A percentile compares a stretch with the other conserved stretches of the same genome.
Evolutionary conservation across 2,113 vertebrate species (phyloP).

Genomic region (Talpa occidentalis): DNA sequence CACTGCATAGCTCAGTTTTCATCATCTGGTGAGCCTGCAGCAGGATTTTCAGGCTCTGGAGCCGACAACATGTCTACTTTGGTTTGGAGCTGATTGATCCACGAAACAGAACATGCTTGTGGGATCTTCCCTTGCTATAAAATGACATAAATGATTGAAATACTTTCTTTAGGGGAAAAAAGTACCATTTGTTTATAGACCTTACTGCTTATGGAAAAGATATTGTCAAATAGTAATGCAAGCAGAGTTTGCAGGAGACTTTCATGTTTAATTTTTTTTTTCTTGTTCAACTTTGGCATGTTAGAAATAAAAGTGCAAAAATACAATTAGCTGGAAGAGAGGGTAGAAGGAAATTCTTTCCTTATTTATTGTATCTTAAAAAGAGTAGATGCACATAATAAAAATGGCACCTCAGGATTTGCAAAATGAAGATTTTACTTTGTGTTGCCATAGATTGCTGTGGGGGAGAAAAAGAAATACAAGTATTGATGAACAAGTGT

Average conservation of each 20-base stretch:
- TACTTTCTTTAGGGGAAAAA: constrained; percentile 83
- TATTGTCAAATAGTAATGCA: constrained; percentile 63
- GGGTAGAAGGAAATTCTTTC: constrained; percentile 28
- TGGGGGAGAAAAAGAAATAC: constrained; percentile 80
- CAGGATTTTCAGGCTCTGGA: constrained; percentile 92
- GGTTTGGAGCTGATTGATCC: constrained; percentile 96
- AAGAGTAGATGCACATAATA: constrained; percentile 61
- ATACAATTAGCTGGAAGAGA: constrained; percentile 47
- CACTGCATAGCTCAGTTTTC: constrained; percentile 89
- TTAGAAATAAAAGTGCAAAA: constrained; percentile 57
- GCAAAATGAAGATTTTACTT: constrained; percentile 82
- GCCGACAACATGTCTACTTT: constrained; percentile 90
- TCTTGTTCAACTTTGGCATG: constrained; percentile 61
- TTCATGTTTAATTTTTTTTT: constrained; percentile 62
- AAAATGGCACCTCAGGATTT: constrained; percentile 76
- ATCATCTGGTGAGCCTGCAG: constrained; percentile 94
- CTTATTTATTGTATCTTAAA: constrained; percentile 60
- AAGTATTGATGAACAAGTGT: constrained; percentile 86
- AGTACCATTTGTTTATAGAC: constrained; percentile 85
- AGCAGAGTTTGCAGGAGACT: constrained; percentile 68
- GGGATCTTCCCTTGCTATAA: constrained; percentile 86
- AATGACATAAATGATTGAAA: constrained; percentile 90
- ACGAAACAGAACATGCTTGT: constrained; percentile 88
- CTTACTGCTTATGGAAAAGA: constrained; percentile 75
- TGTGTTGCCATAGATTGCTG: constrained; percentile 80